Conservation (phyloP, 2,113 vertebrate species). For the Carassius auratus region DNA sequence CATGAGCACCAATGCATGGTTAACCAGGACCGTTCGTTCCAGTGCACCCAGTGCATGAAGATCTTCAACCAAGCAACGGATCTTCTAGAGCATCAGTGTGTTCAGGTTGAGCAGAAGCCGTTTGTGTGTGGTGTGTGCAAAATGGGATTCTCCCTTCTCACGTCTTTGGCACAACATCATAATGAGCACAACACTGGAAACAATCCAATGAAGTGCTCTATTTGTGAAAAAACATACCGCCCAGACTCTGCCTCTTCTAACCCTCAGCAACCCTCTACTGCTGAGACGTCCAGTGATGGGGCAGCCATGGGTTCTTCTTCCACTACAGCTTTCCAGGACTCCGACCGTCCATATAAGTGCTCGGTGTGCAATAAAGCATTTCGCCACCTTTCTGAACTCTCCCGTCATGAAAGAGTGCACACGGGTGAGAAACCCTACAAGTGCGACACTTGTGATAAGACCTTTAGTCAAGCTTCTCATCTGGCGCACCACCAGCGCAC, state of each 20-base stretch:
- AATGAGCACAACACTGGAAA: slow-evolving; percentile 85
- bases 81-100: slow-evolving; percentile 94
- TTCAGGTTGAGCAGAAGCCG: slow-evolving; percentile 96
- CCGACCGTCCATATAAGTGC: slow-evolving; percentile 91
- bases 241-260: slow-evolving; percentile 75
- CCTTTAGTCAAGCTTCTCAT: slow-evolving; percentile 96
- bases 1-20: slow-evolving; percentile 95
- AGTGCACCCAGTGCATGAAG: slow-evolving; percentile 98
- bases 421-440: slow-evolving; percentile 96
- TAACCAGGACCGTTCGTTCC: slow-evolving; percentile 91
- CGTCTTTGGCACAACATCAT: slow-evolving; percentile 92
- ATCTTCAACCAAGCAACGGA: slow-evolving; percentile 96
- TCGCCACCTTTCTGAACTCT: slow-evolving; percentile 92
- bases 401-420: slow-evolving; percentile 92
- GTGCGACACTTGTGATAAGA: slow-evolving; percentile 93
- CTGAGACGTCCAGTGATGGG: slow-evolving; percentile 71
- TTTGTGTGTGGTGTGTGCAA: slow-evolving; percentile 96
- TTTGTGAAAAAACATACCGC: slow-evolving; percentile 96
- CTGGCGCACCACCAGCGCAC: slow-evolving; percentile 96
- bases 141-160: slow-evolving; percentile 96
- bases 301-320: slow-evolving; percentile 73
- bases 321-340: slow-evolving; percentile 68
- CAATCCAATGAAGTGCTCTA: slow-evolving; percentile 91
- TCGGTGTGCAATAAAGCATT: slow-evolving; percentile 95
- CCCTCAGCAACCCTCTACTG: slow-evolving; percentile 77